Percentiles rank a stretch among this genome's conserved stretches.
Evolutionary conservation across 2,113 vertebrate species (phyloP).

Genomic region (Cephalopterus ornatus): DNA sequence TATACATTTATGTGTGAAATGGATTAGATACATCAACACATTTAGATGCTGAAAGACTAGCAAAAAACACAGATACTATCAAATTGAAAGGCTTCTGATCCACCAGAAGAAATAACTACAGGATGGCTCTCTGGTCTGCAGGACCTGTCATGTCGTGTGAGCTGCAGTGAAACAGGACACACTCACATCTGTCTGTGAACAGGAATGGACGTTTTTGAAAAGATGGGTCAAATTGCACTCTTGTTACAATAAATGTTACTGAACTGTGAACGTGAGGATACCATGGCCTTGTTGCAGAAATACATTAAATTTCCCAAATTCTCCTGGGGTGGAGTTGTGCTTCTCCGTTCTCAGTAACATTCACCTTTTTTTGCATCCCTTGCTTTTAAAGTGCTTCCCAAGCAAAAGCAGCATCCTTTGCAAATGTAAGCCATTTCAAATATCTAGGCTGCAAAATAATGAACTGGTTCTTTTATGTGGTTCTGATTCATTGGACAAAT

Average conservation of each 20-base stretch:
- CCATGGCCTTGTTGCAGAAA: not conserved
- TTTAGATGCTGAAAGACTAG: slow-evolving; percentile 56
- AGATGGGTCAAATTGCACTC: not conserved
- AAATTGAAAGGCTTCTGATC: slow-evolving; percentile 54
- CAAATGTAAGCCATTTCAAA: not conserved
- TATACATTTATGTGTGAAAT: slow-evolving; percentile 48
- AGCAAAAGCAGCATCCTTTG: not conserved
- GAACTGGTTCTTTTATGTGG: not conserved
- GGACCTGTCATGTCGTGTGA: not conserved
- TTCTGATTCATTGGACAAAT: not conserved
- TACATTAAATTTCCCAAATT: not conserved
- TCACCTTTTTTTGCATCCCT: not conserved
- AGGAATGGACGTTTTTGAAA: not conserved
- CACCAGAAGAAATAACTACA: slow-evolving; percentile 38
- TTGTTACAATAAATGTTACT: not conserved
- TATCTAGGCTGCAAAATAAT: not conserved
- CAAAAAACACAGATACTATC: slow-evolving; percentile 56
- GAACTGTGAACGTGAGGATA: not conserved
- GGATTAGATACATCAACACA: slow-evolving; percentile 57
- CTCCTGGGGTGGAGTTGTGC: fast-evolving
- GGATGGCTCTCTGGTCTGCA: not conserved
- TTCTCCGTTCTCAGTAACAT: not conserved
- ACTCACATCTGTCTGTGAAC: slow-evolving; percentile 27
- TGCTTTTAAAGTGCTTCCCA: not conserved
- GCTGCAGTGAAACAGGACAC: slow-evolving; percentile 37